Conservation (phyloP, 2,797 vertebrate species). For the Tragelaphus eurycerus region DNA sequence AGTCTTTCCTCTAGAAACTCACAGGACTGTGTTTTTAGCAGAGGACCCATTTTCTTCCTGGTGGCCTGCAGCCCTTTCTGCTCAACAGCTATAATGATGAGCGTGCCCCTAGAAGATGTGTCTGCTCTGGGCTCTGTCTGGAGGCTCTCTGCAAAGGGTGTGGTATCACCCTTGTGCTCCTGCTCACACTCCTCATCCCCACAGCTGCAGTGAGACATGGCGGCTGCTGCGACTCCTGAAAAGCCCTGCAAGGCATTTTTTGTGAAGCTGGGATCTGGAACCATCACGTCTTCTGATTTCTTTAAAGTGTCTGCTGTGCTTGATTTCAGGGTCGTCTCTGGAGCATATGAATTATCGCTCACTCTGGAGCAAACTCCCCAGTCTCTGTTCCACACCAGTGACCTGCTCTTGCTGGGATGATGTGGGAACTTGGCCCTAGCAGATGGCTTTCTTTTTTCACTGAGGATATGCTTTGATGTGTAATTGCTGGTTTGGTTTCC, state of each 20-base stretch:
- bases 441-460: neutral
- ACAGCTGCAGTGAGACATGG: fast-evolving
- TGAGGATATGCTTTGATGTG: slow-evolving; percentile 1
- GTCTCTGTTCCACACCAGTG: neutral
- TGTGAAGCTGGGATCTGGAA: neutral
- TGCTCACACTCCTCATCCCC: neutral
- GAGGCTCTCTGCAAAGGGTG: neutral
- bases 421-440: neutral
- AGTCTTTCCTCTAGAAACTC: neutral
- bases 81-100: slow-evolving; percentile 72
- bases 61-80: slow-evolving; percentile 74
- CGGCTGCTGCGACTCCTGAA: neutral
- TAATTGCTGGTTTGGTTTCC: slow-evolving; percentile 57
- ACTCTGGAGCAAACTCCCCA: neutral
- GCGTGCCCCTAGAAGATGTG: neutral
- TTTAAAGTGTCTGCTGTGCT: neutral
- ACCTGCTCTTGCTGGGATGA: fast-evolving
- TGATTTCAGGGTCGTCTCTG: slow-evolving; percentile 39
- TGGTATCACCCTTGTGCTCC: fast-evolving
- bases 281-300: neutral
- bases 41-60: slow-evolving; percentile 27
- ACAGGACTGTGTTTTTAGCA: neutral
- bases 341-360: neutral
- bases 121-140: neutral
- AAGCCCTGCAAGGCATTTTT: slow-evolving; percentile 17